Evolutionary conservation across 2,797 vertebrate species (phyloP), one percentile per base, ranked within the genome.

Genomic region (Poecilia picta): DNA sequence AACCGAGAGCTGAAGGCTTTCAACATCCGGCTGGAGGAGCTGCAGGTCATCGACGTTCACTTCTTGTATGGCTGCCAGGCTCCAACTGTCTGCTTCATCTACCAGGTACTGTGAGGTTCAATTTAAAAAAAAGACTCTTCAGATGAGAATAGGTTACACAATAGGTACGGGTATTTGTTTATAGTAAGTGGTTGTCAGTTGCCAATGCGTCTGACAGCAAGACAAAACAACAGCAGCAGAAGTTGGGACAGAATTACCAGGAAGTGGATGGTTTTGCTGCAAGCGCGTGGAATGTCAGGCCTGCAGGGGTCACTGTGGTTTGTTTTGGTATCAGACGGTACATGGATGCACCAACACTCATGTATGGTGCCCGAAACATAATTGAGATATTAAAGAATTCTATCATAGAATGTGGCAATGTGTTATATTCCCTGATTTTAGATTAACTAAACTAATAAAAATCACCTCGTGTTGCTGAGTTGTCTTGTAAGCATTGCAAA

Each of bases 1-100:
- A 99, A 99, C 91, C 98, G 98, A 12, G 98, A 99, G 85, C 92
- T 99, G 6, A 99, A 99, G 82, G 98, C 98, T 45, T 99, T 99
- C 83, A 99, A 99, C 93, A 99, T 99, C 80, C 96, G 98, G 20
- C 95, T 99, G 82, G 98, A 99, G 84, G 98, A 99, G 89, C 94
- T 99, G 70, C 98, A 99, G 68, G 98, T 99, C 90, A 99, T 99
- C 5, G 98, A 99, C 0, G 98, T 99, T 39, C 99, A 99, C 87
- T 99, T 99, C 89, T 94, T 99, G 1, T 99, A 98, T 0, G 97
- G 98, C 78, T 99, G 98, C 86, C 98, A 98, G 88, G 97, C 98
- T 4, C 98, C 98, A 0, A 99, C 98, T 5, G 98, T 99, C 93
- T 99, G 98, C 93, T 99, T 99, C 45, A 99, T 99, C 81, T 99